A percentile compares a stretch with the other conserved stretches of the same genome.
Conservation (phyloP, 2,888 invertebrate species). For the Pyrgus malvae region DNA sequence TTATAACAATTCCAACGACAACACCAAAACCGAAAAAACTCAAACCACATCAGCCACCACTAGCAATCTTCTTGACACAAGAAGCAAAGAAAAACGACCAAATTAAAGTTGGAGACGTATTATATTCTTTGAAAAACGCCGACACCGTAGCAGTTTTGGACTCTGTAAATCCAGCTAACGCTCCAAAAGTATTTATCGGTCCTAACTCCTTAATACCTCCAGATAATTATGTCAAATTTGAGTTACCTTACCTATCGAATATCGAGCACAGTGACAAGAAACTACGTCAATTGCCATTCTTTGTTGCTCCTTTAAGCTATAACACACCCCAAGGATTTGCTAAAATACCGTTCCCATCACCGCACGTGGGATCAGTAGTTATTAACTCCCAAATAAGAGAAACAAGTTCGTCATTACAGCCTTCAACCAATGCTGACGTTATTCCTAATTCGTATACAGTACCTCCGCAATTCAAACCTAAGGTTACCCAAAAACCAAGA, state of each 20-base stretch:
- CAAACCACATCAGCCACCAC: constrained; percentile 91
- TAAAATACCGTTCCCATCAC: constrained; percentile 92
- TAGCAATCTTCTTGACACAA: constrained; percentile 89
- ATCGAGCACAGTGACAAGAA: constrained; percentile 87
- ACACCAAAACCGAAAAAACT: constrained; percentile 80
- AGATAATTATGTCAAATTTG: constrained; percentile 89
- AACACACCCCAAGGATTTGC: constrained; percentile 92
- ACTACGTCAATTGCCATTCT: constrained; percentile 89
- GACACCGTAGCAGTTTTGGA: constrained; percentile 90
- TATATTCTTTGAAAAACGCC: constrained; percentile 85
- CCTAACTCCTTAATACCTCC: constrained; percentile 88
- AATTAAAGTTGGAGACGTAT: constrained; percentile 86
- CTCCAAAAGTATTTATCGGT: constrained; percentile 91
- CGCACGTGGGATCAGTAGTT: constrained; percentile 93
- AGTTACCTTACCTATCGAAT: constrained; percentile 90
- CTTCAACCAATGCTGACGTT: constrained; percentile 41
- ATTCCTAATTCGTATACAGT: constrained; percentile 50
- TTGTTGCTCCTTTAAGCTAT: constrained; percentile 92
- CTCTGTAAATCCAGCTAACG: constrained; percentile 83
- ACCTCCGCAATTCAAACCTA: constrained; percentile 48
- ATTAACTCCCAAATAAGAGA: constrained; percentile 81
- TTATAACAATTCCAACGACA: constrained; percentile 65
- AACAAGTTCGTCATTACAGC: constrained; percentile 39
- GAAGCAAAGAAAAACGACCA: constrained; percentile 67
- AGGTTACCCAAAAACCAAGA: constrained; percentile 64